phyloP scores from a whole-genome alignment of 2,888 invertebrate species.

The Baronia brevicornis region DNA sequence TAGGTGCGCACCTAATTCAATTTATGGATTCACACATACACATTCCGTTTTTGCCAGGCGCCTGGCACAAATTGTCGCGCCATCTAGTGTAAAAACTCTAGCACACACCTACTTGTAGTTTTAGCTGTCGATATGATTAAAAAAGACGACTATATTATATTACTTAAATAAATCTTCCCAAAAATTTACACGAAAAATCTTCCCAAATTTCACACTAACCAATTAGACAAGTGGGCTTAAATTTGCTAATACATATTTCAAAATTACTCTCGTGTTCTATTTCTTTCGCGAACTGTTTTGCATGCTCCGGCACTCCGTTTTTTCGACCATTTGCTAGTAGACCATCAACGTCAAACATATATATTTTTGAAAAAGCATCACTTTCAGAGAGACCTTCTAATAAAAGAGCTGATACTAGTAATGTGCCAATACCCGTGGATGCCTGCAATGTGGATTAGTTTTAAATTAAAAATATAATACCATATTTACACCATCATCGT shows the following conservation, averaged over 20 bases:
- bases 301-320: conserved; percentile 77
- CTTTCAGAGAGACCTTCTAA: conserved; percentile 65
- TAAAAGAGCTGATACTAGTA: conserved; percentile 89
- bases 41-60: no score
- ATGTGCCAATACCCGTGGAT: conserved; percentile 90
- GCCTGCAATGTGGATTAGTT: conserved; percentile 78
- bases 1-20: no score
- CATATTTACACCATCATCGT: neutral
- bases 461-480: neutral
- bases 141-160: no score
- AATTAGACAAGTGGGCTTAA: conserved; percentile 88
- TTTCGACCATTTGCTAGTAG: conserved; percentile 80
- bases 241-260: conserved; percentile 80
- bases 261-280: conserved; percentile 83
- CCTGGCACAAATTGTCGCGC: no score
- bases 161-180: no score
- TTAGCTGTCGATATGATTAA: no score
- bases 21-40: no score
- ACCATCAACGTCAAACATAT: conserved; percentile 94
- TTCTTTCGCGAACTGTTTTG: conserved; percentile 81
- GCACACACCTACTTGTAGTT: no score
- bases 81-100: no score
- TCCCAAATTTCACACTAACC: no score
- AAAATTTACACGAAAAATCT: no score
- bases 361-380: conserved; percentile 87